A percentile compares a stretch with the other conserved stretches of the same genome.
phyloP scores from a whole-genome alignment of 2,113 vertebrate genomes.

The Aleadryas rufinucha region DNA sequence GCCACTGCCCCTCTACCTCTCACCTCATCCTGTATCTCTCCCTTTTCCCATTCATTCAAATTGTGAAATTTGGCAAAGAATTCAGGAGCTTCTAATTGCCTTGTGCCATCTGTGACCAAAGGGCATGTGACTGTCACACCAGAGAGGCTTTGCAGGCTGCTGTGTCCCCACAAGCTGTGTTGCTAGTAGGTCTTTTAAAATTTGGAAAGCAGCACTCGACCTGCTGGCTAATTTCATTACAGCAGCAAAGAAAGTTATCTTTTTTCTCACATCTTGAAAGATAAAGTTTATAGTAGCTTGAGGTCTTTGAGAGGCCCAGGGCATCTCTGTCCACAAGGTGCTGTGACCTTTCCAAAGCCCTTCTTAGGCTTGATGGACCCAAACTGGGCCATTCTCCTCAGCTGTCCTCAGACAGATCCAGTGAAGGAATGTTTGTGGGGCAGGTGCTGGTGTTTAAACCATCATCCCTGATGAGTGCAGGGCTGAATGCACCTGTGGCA shows the following conservation, averaged over 20 bases:
- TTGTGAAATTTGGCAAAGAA: not conserved
- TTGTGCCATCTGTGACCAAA: not conserved
- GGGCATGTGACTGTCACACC: too few relatives aligned
- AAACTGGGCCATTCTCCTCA: not conserved
- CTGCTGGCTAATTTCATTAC: not conserved
- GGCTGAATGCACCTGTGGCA: not conserved
- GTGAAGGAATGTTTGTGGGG: accelerated
- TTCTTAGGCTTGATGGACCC: not conserved
- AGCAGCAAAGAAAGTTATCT: not conserved
- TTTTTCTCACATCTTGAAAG: not conserved
- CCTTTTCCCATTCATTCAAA: not conserved
- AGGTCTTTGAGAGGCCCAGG: not conserved
- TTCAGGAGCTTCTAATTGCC: not conserved
- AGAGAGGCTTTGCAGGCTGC: not conserved
- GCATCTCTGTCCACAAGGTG: not conserved
- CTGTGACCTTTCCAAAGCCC: not conserved
- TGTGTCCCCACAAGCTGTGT: not conserved
- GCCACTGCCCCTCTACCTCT: not conserved
- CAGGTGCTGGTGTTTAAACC: not conserved
- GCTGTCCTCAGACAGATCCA: not conserved
- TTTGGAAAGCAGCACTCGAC: not conserved
- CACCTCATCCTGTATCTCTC: not conserved
- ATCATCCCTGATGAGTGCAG: not conserved
- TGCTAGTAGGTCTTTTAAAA: not conserved
- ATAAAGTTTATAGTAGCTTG: not conserved